Base-by-base conservation (phyloP, 2,113 vertebrate species). In the Ameiurus melas region DNA sequence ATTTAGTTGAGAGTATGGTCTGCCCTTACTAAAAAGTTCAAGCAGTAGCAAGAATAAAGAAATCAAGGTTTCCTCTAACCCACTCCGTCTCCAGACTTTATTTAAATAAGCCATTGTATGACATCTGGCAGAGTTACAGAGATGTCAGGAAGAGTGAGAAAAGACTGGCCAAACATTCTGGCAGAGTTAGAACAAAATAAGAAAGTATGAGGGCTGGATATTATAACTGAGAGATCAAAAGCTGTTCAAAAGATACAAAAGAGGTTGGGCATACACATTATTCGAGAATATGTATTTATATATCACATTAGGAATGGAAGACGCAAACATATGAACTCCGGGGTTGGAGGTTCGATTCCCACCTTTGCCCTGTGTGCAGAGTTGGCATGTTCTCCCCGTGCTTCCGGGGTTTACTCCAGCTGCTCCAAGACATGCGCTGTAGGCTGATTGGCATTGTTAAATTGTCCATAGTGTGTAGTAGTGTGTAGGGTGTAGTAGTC, bases 81-180 rank as follows among this genome's bases (percentile, higher is more conserved):
- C 5, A 30, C 77, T 53, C 30, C 27, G 22, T 79, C 47, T n/a
- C 77, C 25, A 53, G 27, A 53, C 77, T 53, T 79, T 53, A 19
- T 53, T 79, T 53, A n/a, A 79, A 79, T 79, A 53, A 79, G 77
- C 27, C 77, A 17, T 47, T 53, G 47, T 30, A 55, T 53, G 47
- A 53, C 77, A n/a, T 79, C 25, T 53, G 77, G 47, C 47, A 55
- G 47, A 55, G 47, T n/a, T 79, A 79, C 39, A 27, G 47, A 79
- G 14, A 79, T 53, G 36, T 47, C 73, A 55, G 14, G 14, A 79
- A 51, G 43, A 51, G 30, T 0, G 27, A 79, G 77, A 53, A 53
- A 79, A n/a, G 14, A n/a, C 77, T 79, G 47, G 27, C 77, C 77
- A 30, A 53, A 27, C 77, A 53, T 79, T 79, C 14, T 79, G 77